phyloP scores from a whole-genome alignment of 1,140 invertebrate species.

The Ptiloglossa arizonensis region DNA sequence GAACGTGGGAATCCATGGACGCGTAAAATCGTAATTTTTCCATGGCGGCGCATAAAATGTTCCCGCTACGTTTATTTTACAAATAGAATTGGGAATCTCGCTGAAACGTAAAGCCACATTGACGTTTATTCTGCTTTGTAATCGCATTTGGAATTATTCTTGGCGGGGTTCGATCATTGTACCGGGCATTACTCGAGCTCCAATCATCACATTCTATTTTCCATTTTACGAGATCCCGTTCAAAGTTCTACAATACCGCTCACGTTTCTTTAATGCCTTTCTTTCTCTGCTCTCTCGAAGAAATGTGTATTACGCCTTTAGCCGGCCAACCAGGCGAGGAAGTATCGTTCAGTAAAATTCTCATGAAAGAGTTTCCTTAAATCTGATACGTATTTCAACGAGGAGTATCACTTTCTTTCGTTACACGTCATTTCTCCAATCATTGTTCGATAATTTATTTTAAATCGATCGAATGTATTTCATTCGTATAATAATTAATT shows the following conservation, averaged over 20 bases:
- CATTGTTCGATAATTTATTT: neutral
- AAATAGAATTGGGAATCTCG: no score
- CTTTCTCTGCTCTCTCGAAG: neutral
- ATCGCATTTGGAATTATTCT: neutral
- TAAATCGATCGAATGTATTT: neutral
- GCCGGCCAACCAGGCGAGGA: constrained; percentile 7
- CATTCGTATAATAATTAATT: no score
- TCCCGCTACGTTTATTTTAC: no score
- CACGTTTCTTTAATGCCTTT: neutral
- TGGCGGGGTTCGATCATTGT: neutral
- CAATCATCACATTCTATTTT: constrained; percentile 9
- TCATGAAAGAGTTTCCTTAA: constrained; percentile 15
- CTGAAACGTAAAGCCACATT: neutral
- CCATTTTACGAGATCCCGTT: constrained; percentile 8
- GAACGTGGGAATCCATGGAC: no score
- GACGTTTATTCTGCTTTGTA: neutral
- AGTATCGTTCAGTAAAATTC: constrained; percentile 12
- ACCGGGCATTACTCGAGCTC: neutral
- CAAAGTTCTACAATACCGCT: neutral
- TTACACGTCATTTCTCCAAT: neutral
- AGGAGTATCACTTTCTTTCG: neutral
- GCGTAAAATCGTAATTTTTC: no score
- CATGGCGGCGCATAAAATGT: no score
- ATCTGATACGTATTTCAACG: neutral
- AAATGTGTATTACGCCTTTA: constrained; percentile 6